Base-by-base conservation (phyloP, 2,797 vertebrate genomes). In the Hozukius guyotensis region DNA sequence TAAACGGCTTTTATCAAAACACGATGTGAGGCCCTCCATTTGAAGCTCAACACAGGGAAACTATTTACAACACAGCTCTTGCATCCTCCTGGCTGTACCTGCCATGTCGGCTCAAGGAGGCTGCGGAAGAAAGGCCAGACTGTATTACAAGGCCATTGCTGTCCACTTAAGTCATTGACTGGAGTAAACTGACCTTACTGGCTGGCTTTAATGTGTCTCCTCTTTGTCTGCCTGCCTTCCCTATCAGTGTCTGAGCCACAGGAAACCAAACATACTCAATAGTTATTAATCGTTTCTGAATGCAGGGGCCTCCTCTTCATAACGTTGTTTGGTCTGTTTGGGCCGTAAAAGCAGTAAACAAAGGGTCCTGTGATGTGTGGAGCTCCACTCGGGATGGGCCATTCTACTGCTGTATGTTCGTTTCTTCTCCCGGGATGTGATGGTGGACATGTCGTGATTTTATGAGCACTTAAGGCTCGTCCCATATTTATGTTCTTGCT, bases 121-220 rank as follows among this genome's bases (percentile, higher is more conserved):
- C 75, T 72, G 84, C 46, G 70, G 80, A 91, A 84, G 71, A 89
- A 92, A 87, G 92, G 89, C 88, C 93, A 94, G 91, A 88, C 93
- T 89, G 80, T 92, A 91, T 94, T 93, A 91, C 92, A 87, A 88
- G 91, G 89, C 93, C 92, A 88, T 90, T 77, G 90, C 90, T 93
- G 91, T 93, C 91, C 93, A 95, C 95, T 96, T 96, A 95, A 95
- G 94, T 92, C 94, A 93, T 94, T 93, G 93, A 94, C 94, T 92
- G 92, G 89, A 93, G 94, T 95, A 96, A 96, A 95, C 95, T 94
- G 94, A 95, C 94, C 94, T 95, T 95, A 95, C 92, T 83, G 86
- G 59, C 79, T 87, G 77, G 85, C 94, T 94, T 95, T 96, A 96
- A 96, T 96, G 95, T 88, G 92, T 93, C 93, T 95, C 92, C 93